Base-by-base conservation (phyloP, 2,113 vertebrate genomes). In the Caracal caracal region DNA sequence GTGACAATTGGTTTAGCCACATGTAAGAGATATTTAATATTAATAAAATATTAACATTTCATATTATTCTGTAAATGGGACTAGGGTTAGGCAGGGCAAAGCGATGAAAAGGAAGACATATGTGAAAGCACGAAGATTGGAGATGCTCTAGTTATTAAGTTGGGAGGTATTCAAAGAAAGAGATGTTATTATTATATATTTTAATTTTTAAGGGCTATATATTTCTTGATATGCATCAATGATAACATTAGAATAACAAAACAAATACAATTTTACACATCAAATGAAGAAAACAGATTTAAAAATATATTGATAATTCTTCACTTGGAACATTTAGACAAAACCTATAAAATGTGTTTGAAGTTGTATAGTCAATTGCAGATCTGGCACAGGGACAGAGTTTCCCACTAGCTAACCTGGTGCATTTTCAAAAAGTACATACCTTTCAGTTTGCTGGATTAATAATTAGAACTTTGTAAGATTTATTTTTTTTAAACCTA, bases 371-470 rank as follows among this genome's bases (percentile, higher is more conserved):
- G 10, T 6, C 37, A 89, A 7, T 6, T 80, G 47, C 12, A 75
- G 6, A 75, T 30, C 51, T 95, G 68, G 56, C 61, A 76, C 2
- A 15, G 37, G 12, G 7, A 70, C 10, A 59, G 51, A 43, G 40
- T 59, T 90, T 81, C 33, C 12, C 28, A 56, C 28, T 17, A 83
- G 35, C 15, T 85, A 65, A 90, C 33, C 91, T 75, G 26, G 22
- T 93, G 56, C 15, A 59, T 19, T 88, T 95, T 96, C 28, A 81
- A 97, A 97, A 66, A 63, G 0, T 56, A 73, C 3, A 61, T 66
- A 47, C 10, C 16, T 88, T 90, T 40, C 28, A 89, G 40, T 81
- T 93, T 94, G 12, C 24, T 75, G 19, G 43, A 49, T 86, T 93
- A 82, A 78, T 95, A 73, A 63, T 93, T 76, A 92, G 15, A 75